Evolutionary conservation across 53 echinoderm and acorn worm genomes (phyloP).

Genomic region (Glandiceps talaboti): DNA sequence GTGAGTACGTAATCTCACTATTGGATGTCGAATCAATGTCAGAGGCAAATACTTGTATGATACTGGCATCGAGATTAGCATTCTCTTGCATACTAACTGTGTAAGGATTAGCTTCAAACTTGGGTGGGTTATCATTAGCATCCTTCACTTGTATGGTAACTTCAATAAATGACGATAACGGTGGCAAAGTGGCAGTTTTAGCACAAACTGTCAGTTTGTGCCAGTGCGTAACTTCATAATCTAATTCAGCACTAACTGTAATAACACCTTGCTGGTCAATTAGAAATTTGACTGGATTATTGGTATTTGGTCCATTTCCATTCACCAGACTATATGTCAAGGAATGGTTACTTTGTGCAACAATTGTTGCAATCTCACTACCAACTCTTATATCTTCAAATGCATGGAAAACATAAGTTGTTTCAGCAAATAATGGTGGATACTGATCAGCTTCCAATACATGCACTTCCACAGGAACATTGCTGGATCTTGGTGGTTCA

Average conservation of each 20-base stretch:
- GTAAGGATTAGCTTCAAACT: slow-evolving; percentile 61
- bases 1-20: slow-evolving; percentile 44
- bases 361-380: slow-evolving; percentile 34
- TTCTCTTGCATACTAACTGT: slow-evolving; percentile 60
- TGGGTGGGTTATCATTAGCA: slow-evolving; percentile 76
- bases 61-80: slow-evolving; percentile 27
- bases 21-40: slow-evolving; percentile 52
- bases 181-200: slow-evolving; percentile 29
- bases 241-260: slow-evolving; percentile 53
- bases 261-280: slow-evolving; percentile 63
- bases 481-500: slow-evolving; percentile 22
- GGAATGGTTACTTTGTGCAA: slow-evolving; percentile 29
- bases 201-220: slow-evolving; percentile 73
- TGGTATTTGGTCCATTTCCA: slow-evolving; percentile 68
- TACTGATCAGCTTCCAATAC: slow-evolving; percentile 31
- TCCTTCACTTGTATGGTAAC: slow-evolving; percentile 57
- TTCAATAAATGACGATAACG: slow-evolving; percentile 48
- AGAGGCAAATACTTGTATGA: slow-evolving; percentile 52
- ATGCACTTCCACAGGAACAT: slow-evolving; percentile 65
- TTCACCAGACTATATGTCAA: slow-evolving; percentile 59
- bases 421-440: slow-evolving; percentile 48
- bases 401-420: slow-evolving; percentile 35
- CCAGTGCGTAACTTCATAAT: slow-evolving; percentile 70
- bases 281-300: slow-evolving; percentile 63
- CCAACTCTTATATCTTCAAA: slow-evolving; percentile 58